phyloP scores from a whole-genome alignment of 1,140 invertebrate genomes.

The Drosophila ogumai region DNA sequence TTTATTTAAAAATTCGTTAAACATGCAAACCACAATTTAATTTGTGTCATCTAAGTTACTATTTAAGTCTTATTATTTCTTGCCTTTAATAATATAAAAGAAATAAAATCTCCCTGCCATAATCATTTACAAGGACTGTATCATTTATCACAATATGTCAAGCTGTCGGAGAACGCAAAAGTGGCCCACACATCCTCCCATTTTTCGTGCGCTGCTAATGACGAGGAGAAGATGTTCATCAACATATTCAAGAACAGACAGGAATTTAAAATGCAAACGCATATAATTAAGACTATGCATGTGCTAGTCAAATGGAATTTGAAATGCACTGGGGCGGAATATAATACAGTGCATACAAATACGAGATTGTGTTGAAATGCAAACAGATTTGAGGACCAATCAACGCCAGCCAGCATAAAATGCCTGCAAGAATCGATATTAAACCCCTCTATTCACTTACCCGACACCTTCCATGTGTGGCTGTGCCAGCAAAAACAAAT shows the following conservation, averaged over 20 bases:
- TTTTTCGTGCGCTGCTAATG: background rate
- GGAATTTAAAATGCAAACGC: constrained; percentile 36
- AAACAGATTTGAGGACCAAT: constrained; percentile 5
- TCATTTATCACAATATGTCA: constrained; percentile 60
- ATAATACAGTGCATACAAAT: constrained; percentile 19
- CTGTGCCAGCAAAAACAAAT: constrained; percentile 11
- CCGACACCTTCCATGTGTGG: background rate
- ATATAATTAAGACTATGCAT: constrained; percentile 30
- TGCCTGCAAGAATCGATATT: background rate
- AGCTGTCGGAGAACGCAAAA: constrained; percentile 26
- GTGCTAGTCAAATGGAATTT: constrained; percentile 30
- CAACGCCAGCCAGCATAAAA: constrained; percentile 25
- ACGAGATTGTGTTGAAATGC: background rate
- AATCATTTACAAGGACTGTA: constrained; percentile 31
- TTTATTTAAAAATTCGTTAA: background rate
- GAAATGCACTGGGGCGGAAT: constrained; percentile 32
- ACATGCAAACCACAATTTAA: no score
- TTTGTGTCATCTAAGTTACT: background rate
- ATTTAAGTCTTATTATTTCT: background rate
- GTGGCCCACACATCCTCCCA: background rate
- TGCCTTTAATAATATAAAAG: no score
- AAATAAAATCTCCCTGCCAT: background rate
- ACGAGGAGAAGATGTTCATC: background rate
- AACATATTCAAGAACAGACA: constrained; percentile 1
- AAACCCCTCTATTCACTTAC: background rate